These are phyloP conservation scores for Ormia ochracea DNA, from an alignment of 2,888 invertebrate genomes.

Conservation along the genomic window DNA sequence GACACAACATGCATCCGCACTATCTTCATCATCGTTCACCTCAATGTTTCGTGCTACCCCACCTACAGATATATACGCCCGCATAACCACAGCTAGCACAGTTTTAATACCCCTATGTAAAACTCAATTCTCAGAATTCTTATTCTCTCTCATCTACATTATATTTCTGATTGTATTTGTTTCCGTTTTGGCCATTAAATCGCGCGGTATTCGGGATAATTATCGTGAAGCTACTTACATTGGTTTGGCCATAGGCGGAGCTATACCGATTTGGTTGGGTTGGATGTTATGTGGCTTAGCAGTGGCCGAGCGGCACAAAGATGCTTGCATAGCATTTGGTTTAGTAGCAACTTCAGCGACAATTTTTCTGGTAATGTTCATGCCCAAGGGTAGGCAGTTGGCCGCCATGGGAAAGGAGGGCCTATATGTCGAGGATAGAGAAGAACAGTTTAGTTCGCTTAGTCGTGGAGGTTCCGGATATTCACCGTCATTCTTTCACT, in stretches of 20 bases:
- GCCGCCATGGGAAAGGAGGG: conserved; percentile 95
- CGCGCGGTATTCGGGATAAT: conserved; percentile 93
- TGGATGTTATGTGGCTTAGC: conserved; percentile 90
- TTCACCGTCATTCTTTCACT: conserved; percentile 94
- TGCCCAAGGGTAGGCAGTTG: conserved; percentile 93
- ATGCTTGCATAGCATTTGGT: conserved; percentile 93
- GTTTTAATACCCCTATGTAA: conserved; percentile 79
- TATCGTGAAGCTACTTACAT: conserved; percentile 95
- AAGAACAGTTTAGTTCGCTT: conserved; percentile 88
- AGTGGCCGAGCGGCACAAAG: conserved; percentile 86
- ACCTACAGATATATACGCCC: conserved; percentile 70
- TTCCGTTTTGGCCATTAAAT: conserved; percentile 88
- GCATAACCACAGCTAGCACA: conserved; percentile 73
- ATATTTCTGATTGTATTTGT: conserved; percentile 90
- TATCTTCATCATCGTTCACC: conserved; percentile 70
- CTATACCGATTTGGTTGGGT: conserved; percentile 90
- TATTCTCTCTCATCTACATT: conserved; percentile 88
- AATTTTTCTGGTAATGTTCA: conserved; percentile 94
- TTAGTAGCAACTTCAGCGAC: conserved; percentile 89
- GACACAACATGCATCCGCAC: conserved; percentile 63
- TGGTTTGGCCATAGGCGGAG: conserved; percentile 90
- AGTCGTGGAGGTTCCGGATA: conserved; percentile 88
- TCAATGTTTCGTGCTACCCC: conserved; percentile 57
- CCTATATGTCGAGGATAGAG: conserved; percentile 87
- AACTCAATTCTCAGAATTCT: conserved; percentile 83